Conservation (phyloP, 2,797 vertebrate genomes). For the Coendou prehensilis region DNA sequence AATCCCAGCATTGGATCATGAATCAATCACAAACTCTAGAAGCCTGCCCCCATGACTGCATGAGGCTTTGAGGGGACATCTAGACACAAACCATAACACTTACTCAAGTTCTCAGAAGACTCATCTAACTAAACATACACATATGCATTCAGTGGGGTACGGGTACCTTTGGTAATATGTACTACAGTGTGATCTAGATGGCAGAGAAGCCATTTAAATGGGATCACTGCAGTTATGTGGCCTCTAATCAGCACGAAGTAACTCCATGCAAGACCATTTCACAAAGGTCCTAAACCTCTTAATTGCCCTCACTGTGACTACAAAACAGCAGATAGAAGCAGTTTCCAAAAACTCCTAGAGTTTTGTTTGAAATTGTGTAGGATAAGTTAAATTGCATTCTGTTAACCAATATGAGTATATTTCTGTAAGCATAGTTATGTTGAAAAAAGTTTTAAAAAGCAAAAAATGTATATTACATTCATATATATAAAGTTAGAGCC, state of each 20-base stretch:
- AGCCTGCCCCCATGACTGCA: no score
- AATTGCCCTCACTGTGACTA: conserved; percentile 97
- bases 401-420: no score
- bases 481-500: no score
- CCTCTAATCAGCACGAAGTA: conserved; percentile 98
- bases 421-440: no score
- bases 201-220: conserved; percentile 99
- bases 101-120: conserved; percentile 98
- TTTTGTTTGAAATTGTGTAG: no score
- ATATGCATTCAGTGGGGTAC: conserved; percentile 92
- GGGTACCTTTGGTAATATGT: conserved; percentile 93
- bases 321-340: conserved; percentile 98
- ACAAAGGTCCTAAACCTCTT: conserved; percentile 98
- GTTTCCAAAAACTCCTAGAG: conserved; percentile 98
- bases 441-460: no score
- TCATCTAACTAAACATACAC: conserved; percentile 96
- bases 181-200: conserved; percentile 91
- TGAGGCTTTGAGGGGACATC: no score
- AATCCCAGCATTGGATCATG: no score
- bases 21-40: no score
- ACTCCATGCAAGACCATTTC: conserved; percentile 97
- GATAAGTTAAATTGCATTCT: no score
- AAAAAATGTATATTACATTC: no score
- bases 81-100: no score
- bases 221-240: conserved; percentile 98